Evolutionary conservation across 1,140 invertebrate genomes (phyloP).

Genomic region (Colletes gigas): DNA sequence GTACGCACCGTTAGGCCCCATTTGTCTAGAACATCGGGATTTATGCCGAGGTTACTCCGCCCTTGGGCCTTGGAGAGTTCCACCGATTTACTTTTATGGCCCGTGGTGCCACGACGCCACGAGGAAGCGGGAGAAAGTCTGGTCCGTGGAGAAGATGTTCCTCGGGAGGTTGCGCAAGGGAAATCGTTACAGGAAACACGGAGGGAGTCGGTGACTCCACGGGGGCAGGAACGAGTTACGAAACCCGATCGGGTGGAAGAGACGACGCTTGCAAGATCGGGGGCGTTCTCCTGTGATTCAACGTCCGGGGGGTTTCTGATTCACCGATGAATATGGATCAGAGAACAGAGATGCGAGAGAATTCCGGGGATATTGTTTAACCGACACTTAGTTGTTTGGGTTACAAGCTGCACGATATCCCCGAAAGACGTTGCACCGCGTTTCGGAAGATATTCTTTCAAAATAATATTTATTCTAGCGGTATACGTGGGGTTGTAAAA

Average conservation of each 20-base stretch:
- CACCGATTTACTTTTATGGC: constrained; percentile 53
- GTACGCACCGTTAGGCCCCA: constrained; percentile 62
- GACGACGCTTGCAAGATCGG: constrained; percentile 1
- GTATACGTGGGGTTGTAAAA: too few relatives aligned
- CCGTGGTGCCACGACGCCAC: neutral
- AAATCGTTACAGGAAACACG: constrained; percentile 35
- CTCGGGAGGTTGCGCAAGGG: constrained; percentile 29
- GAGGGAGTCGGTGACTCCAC: neutral
- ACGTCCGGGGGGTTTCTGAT: neutral
- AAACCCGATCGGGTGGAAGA: neutral
- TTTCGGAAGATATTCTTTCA: too few relatives aligned
- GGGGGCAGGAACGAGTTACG: neutral
- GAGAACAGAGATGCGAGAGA: too few relatives aligned
- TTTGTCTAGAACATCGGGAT: constrained; percentile 64
- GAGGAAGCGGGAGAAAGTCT: constrained; percentile 25
- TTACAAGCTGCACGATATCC: too few relatives aligned
- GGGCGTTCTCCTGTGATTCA: neutral
- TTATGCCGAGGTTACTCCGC: constrained; percentile 59
- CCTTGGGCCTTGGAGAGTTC: constrained; percentile 37
- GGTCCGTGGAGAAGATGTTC: neutral
- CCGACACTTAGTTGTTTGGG: too few relatives aligned
- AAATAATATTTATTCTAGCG: too few relatives aligned
- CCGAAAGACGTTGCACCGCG: too few relatives aligned
- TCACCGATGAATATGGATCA: neutral
- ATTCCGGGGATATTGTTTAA: too few relatives aligned